Evolutionary conservation across 2,888 invertebrate species (phyloP).

Genomic region (Halictus ligatus): DNA sequence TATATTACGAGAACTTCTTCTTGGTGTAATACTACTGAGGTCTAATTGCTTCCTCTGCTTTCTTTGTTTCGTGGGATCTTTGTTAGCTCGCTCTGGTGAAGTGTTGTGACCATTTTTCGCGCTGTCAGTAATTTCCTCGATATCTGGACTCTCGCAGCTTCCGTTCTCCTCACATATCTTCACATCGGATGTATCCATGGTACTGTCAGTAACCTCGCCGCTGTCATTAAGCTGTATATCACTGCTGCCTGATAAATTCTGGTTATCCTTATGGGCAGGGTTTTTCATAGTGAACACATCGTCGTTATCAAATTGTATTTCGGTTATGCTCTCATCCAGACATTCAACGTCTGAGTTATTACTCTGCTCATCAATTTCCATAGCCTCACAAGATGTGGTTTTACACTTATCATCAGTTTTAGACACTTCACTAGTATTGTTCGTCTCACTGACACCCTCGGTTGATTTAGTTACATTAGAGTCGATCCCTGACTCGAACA

Average conservation of each 20-base stretch:
- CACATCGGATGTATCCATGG: conserved; percentile 69
- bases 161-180: conserved; percentile 83
- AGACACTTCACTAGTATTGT: conserved; percentile 83
- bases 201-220: conserved; percentile 72
- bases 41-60: conserved; percentile 78
- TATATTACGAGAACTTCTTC: conserved; percentile 86
- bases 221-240: conserved; percentile 73
- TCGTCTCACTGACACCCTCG: conserved; percentile 85
- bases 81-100: conserved; percentile 66
- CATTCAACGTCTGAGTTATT: conserved; percentile 83
- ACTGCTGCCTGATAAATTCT: conserved; percentile 74
- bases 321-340: conserved; percentile 77
- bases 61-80: conserved; percentile 76
- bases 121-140: conserved; percentile 81
- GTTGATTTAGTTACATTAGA: conserved; percentile 67
- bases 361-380: conserved; percentile 80
- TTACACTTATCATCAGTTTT: conserved; percentile 75
- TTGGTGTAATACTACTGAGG: conserved; percentile 84
- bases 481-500: conserved; percentile 61
- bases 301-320: conserved; percentile 81
- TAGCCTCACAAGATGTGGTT: conserved; percentile 71
- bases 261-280: conserved; percentile 82
- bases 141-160: conserved; percentile 81
- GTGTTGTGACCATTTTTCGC: conserved; percentile 77
- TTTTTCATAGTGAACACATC: conserved; percentile 72